A percentile compares a stretch with the other conserved stretches of the same genome.
Conservation (phyloP, 2,888 invertebrate genomes). For the Pristionchus exspectatus region DNA sequence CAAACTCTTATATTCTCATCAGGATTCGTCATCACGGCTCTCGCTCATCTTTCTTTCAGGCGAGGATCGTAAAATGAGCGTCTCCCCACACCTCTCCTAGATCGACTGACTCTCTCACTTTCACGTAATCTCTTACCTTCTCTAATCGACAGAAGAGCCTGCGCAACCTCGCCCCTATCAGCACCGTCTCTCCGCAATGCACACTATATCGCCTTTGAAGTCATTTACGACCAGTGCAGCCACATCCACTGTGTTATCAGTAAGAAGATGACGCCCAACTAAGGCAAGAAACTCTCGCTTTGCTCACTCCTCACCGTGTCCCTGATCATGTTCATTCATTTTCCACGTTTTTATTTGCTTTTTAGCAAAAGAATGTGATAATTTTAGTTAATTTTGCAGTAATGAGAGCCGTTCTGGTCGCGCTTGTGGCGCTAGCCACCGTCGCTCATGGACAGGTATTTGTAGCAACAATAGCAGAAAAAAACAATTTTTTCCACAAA, state of each 20-base stretch:
- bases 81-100: neutral
- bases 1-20: neutral
- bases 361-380: neutral
- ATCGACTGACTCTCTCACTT: too few relatives aligned
- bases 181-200: neutral
- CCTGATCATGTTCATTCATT: neutral
- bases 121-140: neutral
- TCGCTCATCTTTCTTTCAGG: neutral
- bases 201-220: neutral
- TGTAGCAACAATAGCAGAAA: neutral
- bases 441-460: neutral
- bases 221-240: slow-evolving; percentile 38
- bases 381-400: slow-evolving; percentile 1
- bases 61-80: slow-evolving; percentile 9
- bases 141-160: neutral
- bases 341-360: neutral
- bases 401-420: slow-evolving; percentile 33
- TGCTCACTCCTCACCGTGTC: neutral
- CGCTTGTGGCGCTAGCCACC: slow-evolving; percentile 6
- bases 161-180: neutral
- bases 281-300: neutral
- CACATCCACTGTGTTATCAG: neutral
- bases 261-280: slow-evolving; percentile 14
- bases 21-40: neutral
- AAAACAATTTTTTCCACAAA: neutral